Evolutionary conservation across 1,140 invertebrate genomes (phyloP).

Genomic region (Telenomus remus): DNA sequence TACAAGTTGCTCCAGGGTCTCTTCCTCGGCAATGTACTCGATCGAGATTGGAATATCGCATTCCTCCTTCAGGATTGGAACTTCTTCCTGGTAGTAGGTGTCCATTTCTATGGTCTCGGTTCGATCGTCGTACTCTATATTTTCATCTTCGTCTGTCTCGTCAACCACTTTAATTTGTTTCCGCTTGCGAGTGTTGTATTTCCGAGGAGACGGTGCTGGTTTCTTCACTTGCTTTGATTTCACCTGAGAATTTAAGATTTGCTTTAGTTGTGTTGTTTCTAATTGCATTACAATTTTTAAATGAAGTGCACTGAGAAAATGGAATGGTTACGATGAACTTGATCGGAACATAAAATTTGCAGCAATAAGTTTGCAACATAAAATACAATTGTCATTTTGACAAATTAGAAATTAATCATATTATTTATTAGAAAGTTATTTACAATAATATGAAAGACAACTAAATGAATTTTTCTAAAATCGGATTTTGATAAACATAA

Average conservation of each 20-base stretch:
- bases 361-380: too few species aligned
- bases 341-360: too few species aligned
- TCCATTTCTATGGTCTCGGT: constrained; percentile 15
- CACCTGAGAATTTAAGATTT: background rate
- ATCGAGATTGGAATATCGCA: constrained; percentile 31
- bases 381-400: too few species aligned
- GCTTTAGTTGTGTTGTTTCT: background rate
- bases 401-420: too few species aligned
- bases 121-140: constrained; percentile 11
- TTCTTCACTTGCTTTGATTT: constrained; percentile 8
- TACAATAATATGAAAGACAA: too few species aligned
- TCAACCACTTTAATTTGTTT: constrained; percentile 5
- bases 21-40: constrained; percentile 32
- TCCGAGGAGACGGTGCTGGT: background rate
- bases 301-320: too few species aligned
- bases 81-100: constrained; percentile 24
- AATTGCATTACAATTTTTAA: too few species aligned
- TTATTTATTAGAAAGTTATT: too few species aligned
- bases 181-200: constrained; percentile 10
- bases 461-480: too few species aligned
- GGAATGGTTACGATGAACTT: too few species aligned
- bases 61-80: constrained; percentile 34
- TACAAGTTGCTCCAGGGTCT: constrained; percentile 28
- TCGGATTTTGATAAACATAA: too few species aligned
- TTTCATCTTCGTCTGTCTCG: constrained; percentile 9